phyloP scores from a whole-genome alignment of 1,140 invertebrate genomes.

The Pteromalus puparum region DNA sequence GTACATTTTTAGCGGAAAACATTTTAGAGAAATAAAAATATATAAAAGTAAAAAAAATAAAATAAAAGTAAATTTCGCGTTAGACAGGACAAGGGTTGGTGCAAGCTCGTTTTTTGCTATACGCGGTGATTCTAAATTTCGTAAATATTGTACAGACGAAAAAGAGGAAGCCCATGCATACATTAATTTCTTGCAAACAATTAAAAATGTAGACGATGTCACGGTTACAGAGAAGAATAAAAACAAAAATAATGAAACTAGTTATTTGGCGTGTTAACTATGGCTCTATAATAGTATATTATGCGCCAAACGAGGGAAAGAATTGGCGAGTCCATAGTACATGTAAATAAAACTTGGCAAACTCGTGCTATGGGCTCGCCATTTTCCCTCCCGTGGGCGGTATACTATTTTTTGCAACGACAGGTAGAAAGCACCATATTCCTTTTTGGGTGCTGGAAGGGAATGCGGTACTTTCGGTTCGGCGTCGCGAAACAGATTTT shows the following conservation, averaged over 20 bases:
- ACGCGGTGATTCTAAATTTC: conserved; percentile 29
- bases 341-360: no score
- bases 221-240: neutral
- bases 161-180: conserved; percentile 46
- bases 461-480: no score
- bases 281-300: neutral
- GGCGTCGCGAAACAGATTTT: neutral
- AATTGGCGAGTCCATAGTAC: no score
- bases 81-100: conserved; percentile 22
- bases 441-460: no score
- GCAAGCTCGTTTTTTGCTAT: conserved; percentile 19
- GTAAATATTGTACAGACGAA: conserved; percentile 43
- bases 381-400: no score
- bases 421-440: no score
- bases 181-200: conserved; percentile 38
- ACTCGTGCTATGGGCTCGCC: no score
- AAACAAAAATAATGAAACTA: conserved; percentile 8
- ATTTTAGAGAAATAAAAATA: conserved; percentile 25
- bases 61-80: neutral
- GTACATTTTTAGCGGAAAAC: conserved; percentile 45
- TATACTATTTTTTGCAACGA: no score
- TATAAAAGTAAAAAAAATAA: neutral
- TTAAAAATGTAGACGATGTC: neutral
- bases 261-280: conserved; percentile 4
- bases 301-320: no score